phyloP scores from a whole-genome alignment of 2,797 vertebrate genomes.

The Catamblyrhynchus diadema region DNA sequence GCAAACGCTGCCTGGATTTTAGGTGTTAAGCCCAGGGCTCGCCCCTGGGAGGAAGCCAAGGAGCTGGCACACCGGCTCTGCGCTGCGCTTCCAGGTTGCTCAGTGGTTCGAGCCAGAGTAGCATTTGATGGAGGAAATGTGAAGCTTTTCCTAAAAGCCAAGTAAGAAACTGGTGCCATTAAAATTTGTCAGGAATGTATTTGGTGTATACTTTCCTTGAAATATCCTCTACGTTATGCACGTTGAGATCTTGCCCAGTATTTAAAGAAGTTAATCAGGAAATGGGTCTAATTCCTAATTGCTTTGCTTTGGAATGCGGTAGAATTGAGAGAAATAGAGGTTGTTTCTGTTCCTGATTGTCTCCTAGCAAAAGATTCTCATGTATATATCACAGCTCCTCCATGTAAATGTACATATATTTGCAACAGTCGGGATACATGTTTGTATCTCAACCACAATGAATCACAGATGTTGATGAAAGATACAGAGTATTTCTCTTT shows the following conservation, averaged over 20 bases:
- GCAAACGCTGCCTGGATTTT: not conserved
- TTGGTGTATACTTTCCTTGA: not conserved
- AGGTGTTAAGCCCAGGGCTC: not conserved
- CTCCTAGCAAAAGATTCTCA: not conserved
- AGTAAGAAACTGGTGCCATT: not conserved
- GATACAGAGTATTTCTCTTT: not conserved
- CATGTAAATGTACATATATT: not conserved
- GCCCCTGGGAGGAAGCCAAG: not conserved
- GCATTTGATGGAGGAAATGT: not conserved
- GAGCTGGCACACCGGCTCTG: not conserved
- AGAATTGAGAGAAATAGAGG: not conserved
- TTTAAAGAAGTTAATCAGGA: not conserved
- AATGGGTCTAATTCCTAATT: not conserved
- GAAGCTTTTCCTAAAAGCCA: not conserved
- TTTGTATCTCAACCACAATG: not conserved
- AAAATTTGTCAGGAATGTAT: not conserved
- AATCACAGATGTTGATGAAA: not conserved
- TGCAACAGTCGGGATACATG: not conserved
- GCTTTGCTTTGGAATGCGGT: not conserved
- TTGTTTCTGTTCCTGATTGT: not conserved
- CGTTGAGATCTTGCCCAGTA: not conserved
- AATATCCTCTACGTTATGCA: not conserved
- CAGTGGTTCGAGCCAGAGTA: not conserved
- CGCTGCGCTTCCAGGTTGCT: not conserved
- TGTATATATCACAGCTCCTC: not conserved